Evolutionary conservation across 2,797 vertebrate species (phyloP).

Genomic region (Rachycentron canadum): DNA sequence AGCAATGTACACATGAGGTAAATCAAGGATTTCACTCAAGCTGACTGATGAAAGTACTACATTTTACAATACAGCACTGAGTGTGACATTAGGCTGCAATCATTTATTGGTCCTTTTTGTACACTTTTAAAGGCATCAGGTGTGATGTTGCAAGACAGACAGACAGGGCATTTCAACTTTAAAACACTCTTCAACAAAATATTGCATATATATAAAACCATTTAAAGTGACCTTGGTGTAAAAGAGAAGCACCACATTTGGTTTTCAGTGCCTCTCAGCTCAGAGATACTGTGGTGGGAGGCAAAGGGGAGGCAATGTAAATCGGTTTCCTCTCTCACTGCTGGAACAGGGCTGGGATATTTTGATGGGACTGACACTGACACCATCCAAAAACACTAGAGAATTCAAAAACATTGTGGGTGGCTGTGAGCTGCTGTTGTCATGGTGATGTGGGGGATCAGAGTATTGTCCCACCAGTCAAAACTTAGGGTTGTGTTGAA

Average conservation of each 20-base stretch:
- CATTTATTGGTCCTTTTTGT: conserved; percentile 81
- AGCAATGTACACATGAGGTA: conserved; percentile 77
- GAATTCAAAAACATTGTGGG: conserved; percentile 63
- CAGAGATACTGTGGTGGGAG: conserved; percentile 55
- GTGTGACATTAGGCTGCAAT: conserved; percentile 66
- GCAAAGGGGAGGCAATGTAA: conserved; percentile 43
- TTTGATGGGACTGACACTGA: conserved; percentile 67
- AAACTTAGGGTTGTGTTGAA: conserved; percentile 65
- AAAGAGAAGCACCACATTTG: conserved; percentile 52
- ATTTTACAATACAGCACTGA: conserved; percentile 76
- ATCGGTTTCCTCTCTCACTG: conserved; percentile 61
- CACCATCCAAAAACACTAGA: conserved; percentile 67
- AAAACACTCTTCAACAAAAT: conserved; percentile 46
- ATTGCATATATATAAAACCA: conserved; percentile 51
- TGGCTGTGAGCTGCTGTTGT: conserved; percentile 74
- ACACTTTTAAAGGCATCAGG: conserved; percentile 65
- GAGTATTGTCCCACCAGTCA: conserved; percentile 68
- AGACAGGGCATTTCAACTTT: conserved; percentile 39
- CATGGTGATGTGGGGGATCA: conserved; percentile 72
- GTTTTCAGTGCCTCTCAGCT: conserved; percentile 61
- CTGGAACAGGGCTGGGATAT: conserved; percentile 56
- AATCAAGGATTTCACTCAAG: conserved; percentile 68
- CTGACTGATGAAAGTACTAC: conserved; percentile 65
- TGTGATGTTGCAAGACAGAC: conserved; percentile 47
- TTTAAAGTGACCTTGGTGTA: conserved; percentile 67